phyloP scores from a whole-genome alignment of 2,888 invertebrate genomes.

The Lucinisca nassula region DNA sequence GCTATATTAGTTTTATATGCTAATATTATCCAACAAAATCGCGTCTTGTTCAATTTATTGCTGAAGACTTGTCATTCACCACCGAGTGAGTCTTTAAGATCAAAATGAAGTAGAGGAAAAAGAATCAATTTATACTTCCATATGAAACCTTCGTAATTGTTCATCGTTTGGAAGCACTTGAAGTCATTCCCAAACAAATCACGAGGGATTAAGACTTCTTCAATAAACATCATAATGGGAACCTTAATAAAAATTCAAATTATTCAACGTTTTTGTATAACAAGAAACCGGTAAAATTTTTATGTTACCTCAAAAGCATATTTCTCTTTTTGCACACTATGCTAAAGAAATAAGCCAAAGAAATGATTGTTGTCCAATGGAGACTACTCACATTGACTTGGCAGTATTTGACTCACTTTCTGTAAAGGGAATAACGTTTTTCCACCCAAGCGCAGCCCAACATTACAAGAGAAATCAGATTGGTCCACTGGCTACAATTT shows the following conservation, averaged over 20 bases:
- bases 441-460: too few relatives aligned
- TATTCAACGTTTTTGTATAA: not conserved
- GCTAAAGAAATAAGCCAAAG: too few relatives aligned
- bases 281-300: not conserved
- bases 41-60: not conserved
- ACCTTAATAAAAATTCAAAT: not conserved
- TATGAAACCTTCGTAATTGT: not conserved
- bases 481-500: too few relatives aligned
- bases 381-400: too few relatives aligned
- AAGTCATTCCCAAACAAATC: conserved; percentile 10
- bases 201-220: not conserved
- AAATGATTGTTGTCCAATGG: too few relatives aligned
- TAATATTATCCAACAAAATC: conserved; percentile 10
- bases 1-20: conserved; percentile 14
- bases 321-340: too few relatives aligned
- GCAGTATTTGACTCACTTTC: too few relatives aligned
- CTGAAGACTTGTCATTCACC: not conserved
- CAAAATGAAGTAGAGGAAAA: not conserved
- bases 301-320: too few relatives aligned
- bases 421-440: too few relatives aligned
- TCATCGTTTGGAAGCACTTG: not conserved
- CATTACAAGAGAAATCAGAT: too few relatives aligned
- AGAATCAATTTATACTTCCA: not conserved
- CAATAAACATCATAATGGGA: conserved; percentile 2
- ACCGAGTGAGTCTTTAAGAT: not conserved